Base-by-base conservation (phyloP, 2,797 vertebrate genomes). In the Liasis olivaceus region DNA sequence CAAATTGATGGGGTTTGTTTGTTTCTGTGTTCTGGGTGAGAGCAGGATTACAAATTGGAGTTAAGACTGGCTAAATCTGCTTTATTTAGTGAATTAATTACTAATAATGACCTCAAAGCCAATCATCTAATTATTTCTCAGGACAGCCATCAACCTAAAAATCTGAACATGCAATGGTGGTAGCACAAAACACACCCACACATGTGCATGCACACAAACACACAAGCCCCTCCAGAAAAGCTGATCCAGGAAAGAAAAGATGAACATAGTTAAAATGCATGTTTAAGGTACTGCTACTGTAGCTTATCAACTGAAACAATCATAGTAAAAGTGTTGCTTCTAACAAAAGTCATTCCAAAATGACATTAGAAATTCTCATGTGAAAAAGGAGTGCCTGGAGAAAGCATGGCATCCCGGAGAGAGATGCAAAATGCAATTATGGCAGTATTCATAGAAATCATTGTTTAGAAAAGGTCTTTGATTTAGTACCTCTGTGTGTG, bases 1-100 rank as follows among this genome's bases (percentile, higher is more conserved):
- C 54, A 60, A 87, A 91, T 94, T 95, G 92, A 93, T 93, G 85
- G 90, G 69, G 90, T 93, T 90, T 88, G 60, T 91, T 64, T 93
- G 93, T 95, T 17, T 8, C 91, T 90, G 93, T 91, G 89, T 92
- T 94, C 94, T 95, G 93, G 72, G 90, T 94, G 90, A 93, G 95
- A 95, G 89, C 89, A 90, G 59, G 92, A 93, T 47, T 92, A 95
- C 95, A 92, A 95, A 85, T 31, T 14, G 69, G 94, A 89, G 94
- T 97, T 97, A 95, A 47, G 95, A 88, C 93, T 97, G 96, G 95
- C 94, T 96, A 97, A 95, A 94, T 81, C 94, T 77, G 86, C 95
- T 96, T 95, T 91, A 14, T 26, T 2, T 88, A 90, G 92, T 96
- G 95, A 96, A 96, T 95, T 56, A 97, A 96, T 97, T 97, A 91